Base-by-base conservation (phyloP, 2,797 vertebrate genomes). In the Brachyalestes nurse region DNA sequence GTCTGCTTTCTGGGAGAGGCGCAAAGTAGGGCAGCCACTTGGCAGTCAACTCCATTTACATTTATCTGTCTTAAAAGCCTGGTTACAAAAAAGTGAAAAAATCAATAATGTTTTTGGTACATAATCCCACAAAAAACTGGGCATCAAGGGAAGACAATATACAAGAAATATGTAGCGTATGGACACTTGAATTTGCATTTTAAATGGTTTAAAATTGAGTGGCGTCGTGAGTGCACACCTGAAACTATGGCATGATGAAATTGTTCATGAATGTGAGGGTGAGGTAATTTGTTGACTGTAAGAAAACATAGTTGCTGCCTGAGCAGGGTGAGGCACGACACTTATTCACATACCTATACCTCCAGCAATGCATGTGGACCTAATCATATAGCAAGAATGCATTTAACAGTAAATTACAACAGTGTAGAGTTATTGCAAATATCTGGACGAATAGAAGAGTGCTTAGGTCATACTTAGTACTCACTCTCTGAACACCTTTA, bases 201-300 rank as follows among this genome's bases (percentile, higher is more conserved):
- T 23, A 14, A 28, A 62, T 5, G 60, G 4, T 45, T 42, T 12
- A 21, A 21, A 47, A 21, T n/a, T 23, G 4, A 0, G 40, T 49
- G 66, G 6, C 0, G 40, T 8, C 14, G 64, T 14, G 0, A 25
- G 45, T 51, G 19, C 14, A 10, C 49, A 69, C 19, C 53, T 51
- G 25, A 55, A 45, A n/a, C 19, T 6, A 5, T 62, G 58, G 51
- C 14, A 40, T 47, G 45, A 57, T 17, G 65, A 47, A 72, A 34
- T 55, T 66, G 21, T 69, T 42, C 51, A 77, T 58, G 40, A 80
- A 62, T 85, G 77, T 75, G 25, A 75, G 78, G 78, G 70, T 84
- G 80, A 80, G 84, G 70, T 82, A 51, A 84, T 87, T 65, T 82
- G 79, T 80, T 75, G 72, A 69, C 66, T 77, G 75, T 78, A 49